These are phyloP conservation scores for Plusia festucae DNA, from an alignment of 2,888 invertebrate genomes.

Conservation along the genomic window DNA sequence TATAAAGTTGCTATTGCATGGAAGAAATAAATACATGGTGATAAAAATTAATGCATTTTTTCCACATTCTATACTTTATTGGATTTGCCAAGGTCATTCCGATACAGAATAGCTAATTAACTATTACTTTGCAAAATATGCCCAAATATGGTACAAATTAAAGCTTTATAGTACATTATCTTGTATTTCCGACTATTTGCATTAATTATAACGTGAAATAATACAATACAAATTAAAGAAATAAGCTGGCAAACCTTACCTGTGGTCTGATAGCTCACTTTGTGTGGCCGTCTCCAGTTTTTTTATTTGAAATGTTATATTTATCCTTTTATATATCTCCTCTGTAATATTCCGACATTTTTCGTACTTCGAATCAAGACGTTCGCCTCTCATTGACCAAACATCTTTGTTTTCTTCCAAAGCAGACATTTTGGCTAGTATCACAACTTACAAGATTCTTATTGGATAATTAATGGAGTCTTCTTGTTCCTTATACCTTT, in stretches of 20 bases:
- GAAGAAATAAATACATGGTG: background rate
- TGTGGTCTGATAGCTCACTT: constrained; percentile 80
- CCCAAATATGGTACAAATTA: background rate
- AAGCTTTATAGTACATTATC: background rate
- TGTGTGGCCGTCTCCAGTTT: constrained; percentile 75
- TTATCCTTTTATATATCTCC: constrained; percentile 86
- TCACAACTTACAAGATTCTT: constrained; percentile 66
- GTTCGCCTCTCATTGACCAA: constrained; percentile 73
- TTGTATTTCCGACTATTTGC: too few relatives aligned
- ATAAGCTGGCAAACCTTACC: constrained; percentile 63
- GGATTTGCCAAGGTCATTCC: background rate
- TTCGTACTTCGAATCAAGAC: constrained; percentile 78
- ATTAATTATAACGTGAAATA: background rate
- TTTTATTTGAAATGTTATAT: constrained; percentile 86
- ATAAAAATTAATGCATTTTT: background rate
- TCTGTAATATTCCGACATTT: constrained; percentile 86
- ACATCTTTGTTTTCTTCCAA: constrained; percentile 70
- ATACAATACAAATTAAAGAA: background rate
- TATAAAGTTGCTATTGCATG: background rate
- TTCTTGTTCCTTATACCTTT: constrained; percentile 60
- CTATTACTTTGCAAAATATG: background rate
- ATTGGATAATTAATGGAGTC: constrained; percentile 66
- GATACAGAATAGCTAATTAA: background rate
- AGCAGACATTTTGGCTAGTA: constrained; percentile 75
- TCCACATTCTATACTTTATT: background rate